Evolutionary conservation across 2,113 vertebrate species (phyloP).

Genomic region (Xenopus borealis): DNA sequence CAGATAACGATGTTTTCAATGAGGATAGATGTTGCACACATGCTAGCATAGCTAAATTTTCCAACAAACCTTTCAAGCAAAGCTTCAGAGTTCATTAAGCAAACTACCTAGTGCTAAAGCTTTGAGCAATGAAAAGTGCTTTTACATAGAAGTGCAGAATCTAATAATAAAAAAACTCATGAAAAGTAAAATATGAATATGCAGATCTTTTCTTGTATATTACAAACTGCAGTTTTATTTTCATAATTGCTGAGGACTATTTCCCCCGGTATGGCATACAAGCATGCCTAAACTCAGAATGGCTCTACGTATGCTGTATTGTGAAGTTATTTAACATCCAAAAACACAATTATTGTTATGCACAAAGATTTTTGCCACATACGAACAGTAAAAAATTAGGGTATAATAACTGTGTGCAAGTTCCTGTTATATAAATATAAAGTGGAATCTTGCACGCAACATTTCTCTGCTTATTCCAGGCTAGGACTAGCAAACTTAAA

Average conservation of each 20-base stretch:
- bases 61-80: constrained; percentile 34
- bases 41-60: constrained; percentile 26
- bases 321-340: background rate
- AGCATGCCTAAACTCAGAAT: background rate
- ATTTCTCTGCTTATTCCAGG: too few species aligned
- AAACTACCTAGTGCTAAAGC: constrained; percentile 15
- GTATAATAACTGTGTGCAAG: too few species aligned
- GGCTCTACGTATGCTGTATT: background rate
- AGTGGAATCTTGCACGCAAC: too few species aligned
- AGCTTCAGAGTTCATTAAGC: constrained; percentile 35
- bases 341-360: too few species aligned
- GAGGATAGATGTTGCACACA: constrained; percentile 38
- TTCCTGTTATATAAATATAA: too few species aligned
- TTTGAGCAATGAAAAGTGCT: constrained; percentile 21
- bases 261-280: constrained; percentile 17
- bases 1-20: constrained; percentile 38
- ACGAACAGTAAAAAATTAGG: too few species aligned
- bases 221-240: constrained; percentile 19
- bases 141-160: constrained; percentile 23
- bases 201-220: constrained; percentile 16
- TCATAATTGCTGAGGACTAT: constrained; percentile 27
- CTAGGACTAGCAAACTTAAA: too few species aligned
- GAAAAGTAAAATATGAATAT: constrained; percentile 29
- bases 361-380: too few species aligned
- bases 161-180: constrained; percentile 20